Conservation (phyloP, 2,888 invertebrate species). For the Nemoura dubitans region DNA sequence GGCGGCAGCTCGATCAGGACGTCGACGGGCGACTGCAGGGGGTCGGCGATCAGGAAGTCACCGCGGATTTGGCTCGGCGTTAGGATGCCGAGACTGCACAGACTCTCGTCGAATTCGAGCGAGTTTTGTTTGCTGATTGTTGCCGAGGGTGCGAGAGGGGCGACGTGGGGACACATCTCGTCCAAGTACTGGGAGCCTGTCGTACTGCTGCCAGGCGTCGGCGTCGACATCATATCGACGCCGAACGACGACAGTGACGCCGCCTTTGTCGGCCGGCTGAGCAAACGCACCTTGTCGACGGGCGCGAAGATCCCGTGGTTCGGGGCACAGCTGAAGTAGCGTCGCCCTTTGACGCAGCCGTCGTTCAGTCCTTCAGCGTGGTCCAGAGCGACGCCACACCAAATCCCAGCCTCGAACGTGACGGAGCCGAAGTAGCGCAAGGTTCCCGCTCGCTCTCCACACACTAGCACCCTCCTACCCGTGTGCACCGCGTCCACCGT, state of each 20-base stretch:
- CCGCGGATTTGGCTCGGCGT: constrained; percentile 77
- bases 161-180: neutral
- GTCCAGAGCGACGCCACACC: constrained; percentile 72
- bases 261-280: neutral
- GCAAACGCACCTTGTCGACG: constrained; percentile 62
- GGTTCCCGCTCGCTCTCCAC: constrained; percentile 63
- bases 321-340: constrained; percentile 70
- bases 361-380: constrained; percentile 69
- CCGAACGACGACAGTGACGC: constrained; percentile 37
- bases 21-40: neutral
- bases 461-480: constrained; percentile 60
- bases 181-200: constrained; percentile 38
- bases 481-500: constrained; percentile 52
- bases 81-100: constrained; percentile 86
- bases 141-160: constrained; percentile 56
- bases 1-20: constrained; percentile 19
- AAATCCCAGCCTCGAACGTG: constrained; percentile 66
- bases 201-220: constrained; percentile 41
- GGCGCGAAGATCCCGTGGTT: constrained; percentile 72
- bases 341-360: constrained; percentile 68
- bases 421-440: constrained; percentile 67
- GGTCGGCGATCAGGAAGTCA: constrained; percentile 15
- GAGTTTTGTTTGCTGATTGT: constrained; percentile 77
- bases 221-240: constrained; percentile 42
- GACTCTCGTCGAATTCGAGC: constrained; percentile 80